phyloP scores from a whole-genome alignment of 2,888 invertebrate genomes.

The Cartodere bifasciata region DNA sequence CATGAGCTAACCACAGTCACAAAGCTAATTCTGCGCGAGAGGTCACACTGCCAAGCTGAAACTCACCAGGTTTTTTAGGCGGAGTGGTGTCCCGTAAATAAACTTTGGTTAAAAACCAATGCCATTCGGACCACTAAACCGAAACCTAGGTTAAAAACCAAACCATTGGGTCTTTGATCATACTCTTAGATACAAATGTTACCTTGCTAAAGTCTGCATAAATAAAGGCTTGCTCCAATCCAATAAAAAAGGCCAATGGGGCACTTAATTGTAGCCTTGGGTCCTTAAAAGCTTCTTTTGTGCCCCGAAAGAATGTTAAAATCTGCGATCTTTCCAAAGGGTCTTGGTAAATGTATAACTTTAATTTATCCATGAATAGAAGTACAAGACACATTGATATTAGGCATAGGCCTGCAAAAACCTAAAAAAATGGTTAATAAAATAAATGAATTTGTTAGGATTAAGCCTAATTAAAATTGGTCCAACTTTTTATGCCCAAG shows the following conservation, averaged over 20 bases:
- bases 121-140: too few relatives aligned
- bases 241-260: conserved; percentile 69
- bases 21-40: too few relatives aligned
- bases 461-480: background rate
- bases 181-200: too few relatives aligned
- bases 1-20: too few relatives aligned
- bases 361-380: conserved; percentile 39
- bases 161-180: too few relatives aligned
- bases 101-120: too few relatives aligned
- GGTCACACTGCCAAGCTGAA: too few relatives aligned
- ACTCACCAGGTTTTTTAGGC: too few relatives aligned
- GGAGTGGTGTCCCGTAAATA: too few relatives aligned
- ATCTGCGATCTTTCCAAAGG: conserved; percentile 33
- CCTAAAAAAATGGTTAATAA: background rate
- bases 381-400: conserved; percentile 35
- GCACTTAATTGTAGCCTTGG: conserved; percentile 55
- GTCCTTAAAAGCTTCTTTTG: conserved; percentile 43
- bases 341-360: conserved; percentile 44
- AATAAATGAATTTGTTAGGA: background rate
- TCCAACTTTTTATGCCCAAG: background rate
- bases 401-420: conserved; percentile 35
- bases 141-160: too few relatives aligned
- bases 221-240: conserved; percentile 75
- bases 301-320: conserved; percentile 37
- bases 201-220: conserved; percentile 73